phyloP scores from a whole-genome alignment of 2,113 vertebrate genomes.

The Tupaia chinensis region DNA sequence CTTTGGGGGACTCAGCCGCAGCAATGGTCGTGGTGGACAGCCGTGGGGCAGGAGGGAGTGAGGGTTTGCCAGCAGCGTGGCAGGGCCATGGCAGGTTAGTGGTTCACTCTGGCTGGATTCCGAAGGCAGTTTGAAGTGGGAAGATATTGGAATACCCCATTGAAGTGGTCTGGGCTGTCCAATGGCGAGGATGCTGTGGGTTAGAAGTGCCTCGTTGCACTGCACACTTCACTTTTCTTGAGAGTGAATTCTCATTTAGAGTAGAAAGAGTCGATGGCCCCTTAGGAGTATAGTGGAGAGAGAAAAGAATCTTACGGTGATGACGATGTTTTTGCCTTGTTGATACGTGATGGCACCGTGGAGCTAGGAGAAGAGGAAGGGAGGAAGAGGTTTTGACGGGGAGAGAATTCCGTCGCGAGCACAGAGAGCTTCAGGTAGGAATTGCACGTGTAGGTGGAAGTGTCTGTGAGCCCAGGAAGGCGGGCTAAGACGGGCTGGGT shows the following conservation, averaged over 20 bases:
- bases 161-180: neutral
- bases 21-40: too few relatives aligned
- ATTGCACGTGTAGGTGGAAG: neutral
- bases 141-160: neutral
- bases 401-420: neutral
- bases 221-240: neutral
- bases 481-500: neutral
- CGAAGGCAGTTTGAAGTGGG: neutral
- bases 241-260: neutral
- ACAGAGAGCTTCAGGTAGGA: neutral
- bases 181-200: too few relatives aligned
- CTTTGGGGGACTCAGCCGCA: neutral
- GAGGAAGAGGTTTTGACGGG: neutral
- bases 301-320: neutral
- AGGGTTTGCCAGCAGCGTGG: neutral
- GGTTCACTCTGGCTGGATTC: neutral
- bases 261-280: neutral
- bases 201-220: neutral
- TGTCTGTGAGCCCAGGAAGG: neutral
- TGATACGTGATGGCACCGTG: neutral
- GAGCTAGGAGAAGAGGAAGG: neutral
- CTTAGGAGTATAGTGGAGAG: neutral
- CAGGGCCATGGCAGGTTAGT: neutral
- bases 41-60: neutral
- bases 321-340: neutral